Evolutionary conservation across 2,888 invertebrate genomes (phyloP), one percentile per base, ranked within the genome.

Genomic region (Lottia scabra): DNA sequence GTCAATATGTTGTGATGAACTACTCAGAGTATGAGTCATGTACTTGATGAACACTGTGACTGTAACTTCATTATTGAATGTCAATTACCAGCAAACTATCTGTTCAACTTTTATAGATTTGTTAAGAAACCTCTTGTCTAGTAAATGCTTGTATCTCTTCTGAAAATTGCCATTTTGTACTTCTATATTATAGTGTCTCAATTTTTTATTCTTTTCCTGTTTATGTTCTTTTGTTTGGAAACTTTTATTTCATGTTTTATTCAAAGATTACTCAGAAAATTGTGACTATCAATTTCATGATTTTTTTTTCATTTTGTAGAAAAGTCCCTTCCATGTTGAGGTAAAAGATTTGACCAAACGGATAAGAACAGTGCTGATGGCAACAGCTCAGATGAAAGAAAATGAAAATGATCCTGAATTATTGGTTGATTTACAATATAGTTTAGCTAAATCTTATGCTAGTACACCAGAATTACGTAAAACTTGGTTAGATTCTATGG

Each of bases 401-500:
- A 93, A 97, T 89, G 93, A 96, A 90, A 92, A 96, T 91, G 97
- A 99, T 89, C 96, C 97, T 8, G 96, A 98, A 86, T 95, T 96
- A 91, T 89, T 97, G 77, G 93, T 96, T 0, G 97, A 97, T 90
- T 91, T 98, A 74, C 97, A 97, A 89, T 95, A 96, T 88, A 95
- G 96, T 74, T 90, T 98, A 78, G 97, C 97, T 3, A 96, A 96
- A 89, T 96, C 96, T 0, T 90, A 90, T 76, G 96, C 97, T 64
- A 96, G 96, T 56, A 98, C 97, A 0, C 98, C 98, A 0, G 96
- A 98, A 83, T 91, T 98, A 74, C 91, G 98, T 0, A 95, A 96
- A 89, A 98, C 97, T 0, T 97, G 97, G 97, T 93, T 98, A n/a
- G 94, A 97, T 81, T 95, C 96, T 1, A 95, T 98, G 93, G 96